phyloP scores from a whole-genome alignment of 2,113 vertebrate genomes.

The Sturnus vulgaris region DNA sequence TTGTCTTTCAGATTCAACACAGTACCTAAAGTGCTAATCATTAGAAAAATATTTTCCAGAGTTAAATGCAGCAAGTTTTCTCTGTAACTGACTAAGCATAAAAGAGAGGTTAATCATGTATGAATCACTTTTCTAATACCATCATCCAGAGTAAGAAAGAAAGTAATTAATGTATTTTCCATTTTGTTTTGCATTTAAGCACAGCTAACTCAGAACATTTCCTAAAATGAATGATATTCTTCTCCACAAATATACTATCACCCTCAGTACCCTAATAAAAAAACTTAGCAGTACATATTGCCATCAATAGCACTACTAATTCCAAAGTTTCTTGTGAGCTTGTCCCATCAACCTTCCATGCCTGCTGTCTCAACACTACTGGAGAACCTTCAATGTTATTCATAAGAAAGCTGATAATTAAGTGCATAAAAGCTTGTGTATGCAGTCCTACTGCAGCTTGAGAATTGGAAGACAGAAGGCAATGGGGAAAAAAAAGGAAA shows the following conservation, averaged over 20 bases:
- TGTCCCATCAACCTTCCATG: neutral
- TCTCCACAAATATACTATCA: neutral
- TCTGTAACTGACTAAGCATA: neutral
- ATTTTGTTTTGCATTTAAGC: neutral
- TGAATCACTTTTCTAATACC: neutral
- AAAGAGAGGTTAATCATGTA: neutral
- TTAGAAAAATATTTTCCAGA: neutral
- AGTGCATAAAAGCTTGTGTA: neutral
- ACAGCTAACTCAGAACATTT: neutral
- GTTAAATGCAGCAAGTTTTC: neutral
- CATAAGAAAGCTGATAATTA: neutral
- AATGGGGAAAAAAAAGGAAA: neutral
- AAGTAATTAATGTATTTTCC: neutral
- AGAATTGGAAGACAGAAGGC: neutral
- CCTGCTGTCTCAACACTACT: neutral
- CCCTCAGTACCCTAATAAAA: neutral
- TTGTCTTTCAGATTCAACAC: neutral
- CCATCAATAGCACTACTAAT: neutral
- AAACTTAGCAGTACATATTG: neutral
- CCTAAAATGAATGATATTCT: neutral
- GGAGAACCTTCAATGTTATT: neutral
- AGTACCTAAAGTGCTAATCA: neutral
- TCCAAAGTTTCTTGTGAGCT: neutral
- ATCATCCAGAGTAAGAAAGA: neutral
- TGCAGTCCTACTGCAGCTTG: neutral